Conservation (phyloP, 1,140 invertebrate species). For the Euborellia annulipes region DNA sequence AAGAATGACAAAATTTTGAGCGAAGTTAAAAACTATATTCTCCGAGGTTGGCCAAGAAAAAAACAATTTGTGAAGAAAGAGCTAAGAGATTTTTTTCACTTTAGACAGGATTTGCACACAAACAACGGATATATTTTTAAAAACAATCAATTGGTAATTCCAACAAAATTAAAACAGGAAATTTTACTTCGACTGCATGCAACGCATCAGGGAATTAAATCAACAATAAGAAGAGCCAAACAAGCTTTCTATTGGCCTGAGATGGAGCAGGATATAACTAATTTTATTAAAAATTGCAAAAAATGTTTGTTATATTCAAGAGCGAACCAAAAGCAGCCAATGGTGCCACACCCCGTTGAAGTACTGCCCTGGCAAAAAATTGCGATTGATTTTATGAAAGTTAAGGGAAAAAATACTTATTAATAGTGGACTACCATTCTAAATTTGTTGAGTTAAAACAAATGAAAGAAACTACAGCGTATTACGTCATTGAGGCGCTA, state of each 20-base stretch:
- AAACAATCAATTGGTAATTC: neutral
- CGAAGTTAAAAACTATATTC: neutral
- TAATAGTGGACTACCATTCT: too few species aligned
- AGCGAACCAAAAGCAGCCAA: neutral
- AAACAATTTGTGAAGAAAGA: neutral
- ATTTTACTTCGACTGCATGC: neutral
- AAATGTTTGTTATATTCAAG: neutral
- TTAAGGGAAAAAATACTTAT: too few species aligned
- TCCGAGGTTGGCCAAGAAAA: conserved; percentile 1
- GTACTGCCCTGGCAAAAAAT: neutral
- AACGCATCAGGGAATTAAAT: neutral
- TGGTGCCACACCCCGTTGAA: conserved; percentile 2
- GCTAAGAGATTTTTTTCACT: neutral
- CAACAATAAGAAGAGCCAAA: neutral
- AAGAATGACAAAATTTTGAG: neutral
- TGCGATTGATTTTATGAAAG: too few species aligned
- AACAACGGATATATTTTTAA: neutral
- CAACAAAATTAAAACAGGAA: neutral
- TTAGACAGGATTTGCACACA: neutral
- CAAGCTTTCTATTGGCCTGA: neutral
- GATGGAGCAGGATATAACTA: neutral
- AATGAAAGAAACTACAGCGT: too few species aligned
- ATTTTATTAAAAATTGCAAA: neutral
- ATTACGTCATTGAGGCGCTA: too few species aligned
- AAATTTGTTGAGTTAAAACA: too few species aligned